Conservation (phyloP, 1,140 invertebrate genomes). For the Aphidius gifuensis region DNA sequence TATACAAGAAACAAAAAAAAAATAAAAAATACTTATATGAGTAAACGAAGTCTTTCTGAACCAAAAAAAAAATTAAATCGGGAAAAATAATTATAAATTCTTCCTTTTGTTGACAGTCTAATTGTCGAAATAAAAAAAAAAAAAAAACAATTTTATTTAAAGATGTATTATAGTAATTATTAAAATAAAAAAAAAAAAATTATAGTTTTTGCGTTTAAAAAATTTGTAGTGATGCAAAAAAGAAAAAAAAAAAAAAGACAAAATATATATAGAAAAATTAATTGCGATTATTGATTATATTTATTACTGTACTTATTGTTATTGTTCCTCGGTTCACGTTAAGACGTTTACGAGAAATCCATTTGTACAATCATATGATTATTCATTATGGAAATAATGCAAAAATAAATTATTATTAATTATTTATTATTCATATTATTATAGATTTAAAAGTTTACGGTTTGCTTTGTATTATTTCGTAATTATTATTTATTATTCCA, state of each 20-base stretch:
- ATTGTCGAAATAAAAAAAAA: conserved; percentile 21
- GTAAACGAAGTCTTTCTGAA: conserved; percentile 19
- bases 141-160: too few relatives aligned
- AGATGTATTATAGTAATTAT: conserved; percentile 27
- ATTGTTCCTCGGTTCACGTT: conserved; percentile 52
- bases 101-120: conserved; percentile 21
- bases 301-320: conserved; percentile 49
- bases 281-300: conserved; percentile 37
- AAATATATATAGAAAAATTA: conserved; percentile 25
- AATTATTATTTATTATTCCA: too few relatives aligned
- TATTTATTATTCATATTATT: background rate
- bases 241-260: conserved; percentile 14
- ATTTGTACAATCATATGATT: conserved; percentile 59
- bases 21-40: conserved; percentile 18
- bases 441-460: background rate
- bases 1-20: too few relatives aligned
- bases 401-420: background rate
- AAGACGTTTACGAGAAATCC: conserved; percentile 52
- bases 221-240: conserved; percentile 24
- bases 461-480: background rate
- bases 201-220: conserved; percentile 21
- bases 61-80: conserved; percentile 8
- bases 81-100: conserved; percentile 10
- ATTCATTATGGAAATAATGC: conserved; percentile 44
- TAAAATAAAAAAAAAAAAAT: conserved; percentile 17